Evolutionary conservation across 2,113 vertebrate species (phyloP).

Genomic region (Hemibagrus wyckioides): DNA sequence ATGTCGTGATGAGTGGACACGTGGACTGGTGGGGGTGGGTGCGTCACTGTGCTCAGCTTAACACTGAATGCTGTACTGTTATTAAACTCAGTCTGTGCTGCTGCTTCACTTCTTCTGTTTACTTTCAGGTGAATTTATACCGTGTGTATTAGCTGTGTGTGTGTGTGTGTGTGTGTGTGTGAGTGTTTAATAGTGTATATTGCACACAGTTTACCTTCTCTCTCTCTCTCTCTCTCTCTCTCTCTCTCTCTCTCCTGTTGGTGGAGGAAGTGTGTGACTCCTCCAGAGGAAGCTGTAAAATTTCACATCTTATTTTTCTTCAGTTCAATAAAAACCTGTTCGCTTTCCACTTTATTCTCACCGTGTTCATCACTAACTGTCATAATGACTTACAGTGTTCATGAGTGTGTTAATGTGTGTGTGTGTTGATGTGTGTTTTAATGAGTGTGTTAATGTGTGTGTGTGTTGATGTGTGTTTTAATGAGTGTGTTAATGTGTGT

Average conservation of each 20-base stretch:
- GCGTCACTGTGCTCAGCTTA: slow-evolving; percentile 29
- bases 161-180: not conserved
- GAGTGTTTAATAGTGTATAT: not conserved
- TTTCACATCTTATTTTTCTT: slow-evolving; percentile 23
- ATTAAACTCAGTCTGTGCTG: slow-evolving; percentile 49
- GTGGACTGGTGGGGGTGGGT: not conserved
- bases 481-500: too few relatives aligned
- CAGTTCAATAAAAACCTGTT: slow-evolving; percentile 37
- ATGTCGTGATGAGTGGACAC: not conserved
- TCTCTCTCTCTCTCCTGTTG: not conserved
- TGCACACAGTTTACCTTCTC: not conserved
- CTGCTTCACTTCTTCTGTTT: slow-evolving; percentile 53
- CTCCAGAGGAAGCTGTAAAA: slow-evolving; percentile 16
- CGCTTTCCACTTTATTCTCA: not conserved
- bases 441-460: too few relatives aligned
- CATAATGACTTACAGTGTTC: not conserved
- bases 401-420: not conserved
- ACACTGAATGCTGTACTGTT: slow-evolving; percentile 41
- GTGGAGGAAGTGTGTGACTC: not conserved
- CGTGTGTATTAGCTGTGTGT: not conserved
- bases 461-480: too few relatives aligned
- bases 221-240: slow-evolving; percentile 7
- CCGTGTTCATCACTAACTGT: not conserved
- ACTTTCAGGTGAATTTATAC: slow-evolving; percentile 3
- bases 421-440: too few relatives aligned